A percentile compares a stretch with the other conserved stretches of the same genome.
Evolutionary conservation across 2,888 invertebrate species (phyloP).

Genomic region (Leptinotarsa juncta): DNA sequence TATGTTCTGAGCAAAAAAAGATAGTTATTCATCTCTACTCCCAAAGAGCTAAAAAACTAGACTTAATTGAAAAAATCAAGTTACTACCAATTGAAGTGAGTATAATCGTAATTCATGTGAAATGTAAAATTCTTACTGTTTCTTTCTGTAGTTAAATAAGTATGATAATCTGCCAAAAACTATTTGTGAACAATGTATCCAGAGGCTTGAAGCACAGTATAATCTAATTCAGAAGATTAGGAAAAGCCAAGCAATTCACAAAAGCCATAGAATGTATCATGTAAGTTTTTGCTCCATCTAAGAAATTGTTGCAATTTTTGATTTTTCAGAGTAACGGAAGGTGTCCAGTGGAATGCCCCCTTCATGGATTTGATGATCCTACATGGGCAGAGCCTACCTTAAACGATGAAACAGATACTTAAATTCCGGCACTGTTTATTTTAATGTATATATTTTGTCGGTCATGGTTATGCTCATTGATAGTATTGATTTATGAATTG

Average conservation of each 20-base stretch:
- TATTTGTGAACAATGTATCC: slow-evolving; percentile 70
- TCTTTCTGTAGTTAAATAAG: slow-evolving; percentile 59
- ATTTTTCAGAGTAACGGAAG: slow-evolving; percentile 58
- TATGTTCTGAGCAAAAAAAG: slow-evolving; percentile 88
- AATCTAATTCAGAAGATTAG: slow-evolving; percentile 67
- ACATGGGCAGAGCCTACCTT: slow-evolving; percentile 44
- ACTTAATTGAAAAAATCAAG: slow-evolving; percentile 82
- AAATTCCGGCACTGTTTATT: slow-evolving; percentile 23
- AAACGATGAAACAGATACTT: slow-evolving; percentile 29
- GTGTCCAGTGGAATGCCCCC: slow-evolving; percentile 60
- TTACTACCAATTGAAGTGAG: slow-evolving; percentile 84
- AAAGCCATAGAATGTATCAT: slow-evolving; percentile 59
- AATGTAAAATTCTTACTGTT: background rate
- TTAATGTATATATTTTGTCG: slow-evolving; percentile 12
- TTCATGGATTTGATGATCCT: slow-evolving; percentile 54
- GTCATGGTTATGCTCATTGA: background rate
- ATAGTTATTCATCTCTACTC: slow-evolving; percentile 87
- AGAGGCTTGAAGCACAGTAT: slow-evolving; percentile 69
- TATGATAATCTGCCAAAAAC: slow-evolving; percentile 75
- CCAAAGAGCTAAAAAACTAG: slow-evolving; percentile 79
- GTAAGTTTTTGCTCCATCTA: slow-evolving; percentile 51
- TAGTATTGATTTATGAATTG: background rate
- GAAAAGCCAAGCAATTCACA: slow-evolving; percentile 60
- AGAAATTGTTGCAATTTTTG: background rate
- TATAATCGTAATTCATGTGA: slow-evolving; percentile 36